Evolutionary conservation across 2,888 invertebrate species (phyloP).

Genomic region (Polydrusus tereticollis): DNA sequence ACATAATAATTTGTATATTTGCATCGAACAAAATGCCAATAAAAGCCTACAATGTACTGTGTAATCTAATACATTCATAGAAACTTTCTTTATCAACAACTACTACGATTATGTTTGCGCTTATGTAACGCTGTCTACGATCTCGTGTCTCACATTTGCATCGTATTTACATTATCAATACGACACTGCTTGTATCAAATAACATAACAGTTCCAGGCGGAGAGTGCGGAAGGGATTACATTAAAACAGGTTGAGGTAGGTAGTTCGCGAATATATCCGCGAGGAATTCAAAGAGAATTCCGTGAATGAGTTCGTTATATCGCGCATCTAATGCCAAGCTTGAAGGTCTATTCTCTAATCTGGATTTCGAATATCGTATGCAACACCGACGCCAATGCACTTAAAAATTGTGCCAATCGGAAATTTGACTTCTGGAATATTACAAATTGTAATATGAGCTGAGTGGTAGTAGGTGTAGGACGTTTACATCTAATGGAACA

Average conservation of each 20-base stretch:
- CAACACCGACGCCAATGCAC: too few species aligned
- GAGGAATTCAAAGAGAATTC: conserved; percentile 11
- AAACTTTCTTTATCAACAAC: conserved; percentile 29
- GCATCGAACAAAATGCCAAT: background rate
- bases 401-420: too few species aligned
- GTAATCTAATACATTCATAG: conserved; percentile 16
- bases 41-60: conserved; percentile 3
- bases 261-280: conserved; percentile 24
- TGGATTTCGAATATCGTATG: too few species aligned
- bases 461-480: too few species aligned
- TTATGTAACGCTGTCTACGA: conserved; percentile 23
- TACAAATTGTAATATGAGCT: too few species aligned
- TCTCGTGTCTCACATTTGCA: conserved; percentile 20
- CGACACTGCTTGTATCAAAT: conserved; percentile 40
- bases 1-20: background rate
- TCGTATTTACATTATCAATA: conserved; percentile 39
- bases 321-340: conserved; percentile 4
- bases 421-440: too few species aligned
- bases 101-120: conserved; percentile 17
- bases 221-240: conserved; percentile 38
- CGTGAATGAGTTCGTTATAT: background rate
- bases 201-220: conserved; percentile 31
- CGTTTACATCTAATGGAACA: too few species aligned
- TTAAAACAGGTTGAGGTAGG: conserved; percentile 48
- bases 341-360: too few species aligned